phyloP scores from a whole-genome alignment of 2,888 invertebrate species.

The Dryobotodes eremita region DNA sequence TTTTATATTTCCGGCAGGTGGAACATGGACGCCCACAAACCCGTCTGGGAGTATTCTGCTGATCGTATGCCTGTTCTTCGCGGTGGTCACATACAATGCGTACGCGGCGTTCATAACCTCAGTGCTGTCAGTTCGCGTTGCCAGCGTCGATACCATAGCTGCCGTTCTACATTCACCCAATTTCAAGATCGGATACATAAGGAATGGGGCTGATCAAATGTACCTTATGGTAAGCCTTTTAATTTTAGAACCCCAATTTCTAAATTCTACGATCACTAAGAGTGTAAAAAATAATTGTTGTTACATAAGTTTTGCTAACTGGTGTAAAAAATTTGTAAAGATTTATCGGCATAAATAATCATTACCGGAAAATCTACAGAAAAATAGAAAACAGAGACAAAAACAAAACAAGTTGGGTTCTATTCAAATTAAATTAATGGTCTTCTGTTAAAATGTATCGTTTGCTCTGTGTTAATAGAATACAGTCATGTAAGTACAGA shows the following conservation, averaged over 20 bases:
- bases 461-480: not conserved
- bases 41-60: slow-evolving; percentile 91
- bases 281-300: not conserved
- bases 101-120: slow-evolving; percentile 93
- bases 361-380: not conserved
- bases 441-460: not conserved
- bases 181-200: slow-evolving; percentile 91
- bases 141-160: slow-evolving; percentile 90
- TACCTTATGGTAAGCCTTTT: slow-evolving; percentile 90
- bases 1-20: slow-evolving; percentile 82
- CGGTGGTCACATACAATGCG: slow-evolving; percentile 92
- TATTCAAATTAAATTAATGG: not conserved
- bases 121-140: slow-evolving; percentile 91
- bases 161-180: slow-evolving; percentile 90
- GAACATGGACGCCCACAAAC: slow-evolving; percentile 90
- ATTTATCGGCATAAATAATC: not conserved
- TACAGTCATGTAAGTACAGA: not conserved
- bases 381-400: not conserved
- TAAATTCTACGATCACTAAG: not conserved
- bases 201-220: slow-evolving; percentile 91
- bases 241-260: not conserved
- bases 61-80: slow-evolving; percentile 91
- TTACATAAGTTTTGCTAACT: not conserved
- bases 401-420: not conserved
- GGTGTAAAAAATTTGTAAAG: not conserved